These are phyloP conservation scores for Ondatra zibethicus DNA, from an alignment of 2,113 vertebrate species.

Conservation along the genomic window DNA sequence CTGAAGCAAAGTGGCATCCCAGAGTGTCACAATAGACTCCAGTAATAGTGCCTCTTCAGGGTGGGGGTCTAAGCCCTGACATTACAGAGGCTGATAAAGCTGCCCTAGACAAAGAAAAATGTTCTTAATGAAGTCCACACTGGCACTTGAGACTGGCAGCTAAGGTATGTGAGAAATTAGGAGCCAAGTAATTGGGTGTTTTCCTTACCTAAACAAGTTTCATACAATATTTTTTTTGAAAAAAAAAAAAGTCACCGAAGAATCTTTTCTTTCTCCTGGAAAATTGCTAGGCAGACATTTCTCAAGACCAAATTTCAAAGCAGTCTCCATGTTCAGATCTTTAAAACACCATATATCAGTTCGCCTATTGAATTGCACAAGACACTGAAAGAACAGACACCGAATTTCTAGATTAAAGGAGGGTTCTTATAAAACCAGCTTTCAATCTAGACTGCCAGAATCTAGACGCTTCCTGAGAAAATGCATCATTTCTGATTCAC, in stretches of 20 bases:
- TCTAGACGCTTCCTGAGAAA: not conserved
- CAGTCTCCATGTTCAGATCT: not conserved
- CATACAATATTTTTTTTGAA: conserved; percentile 42
- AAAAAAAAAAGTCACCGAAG: conserved; percentile 35
- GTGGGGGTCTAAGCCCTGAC: not conserved
- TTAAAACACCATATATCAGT: conserved; percentile 8
- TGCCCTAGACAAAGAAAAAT: not conserved
- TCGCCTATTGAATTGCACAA: not conserved
- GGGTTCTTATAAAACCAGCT: not conserved
- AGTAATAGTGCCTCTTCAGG: not conserved
- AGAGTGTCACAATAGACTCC: not conserved
- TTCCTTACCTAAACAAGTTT: conserved; percentile 47
- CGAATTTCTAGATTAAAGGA: not conserved
- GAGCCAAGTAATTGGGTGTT: conserved; percentile 47
- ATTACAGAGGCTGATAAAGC: conserved; percentile 42
- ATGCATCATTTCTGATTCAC: not conserved
- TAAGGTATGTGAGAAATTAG: conserved; percentile 47
- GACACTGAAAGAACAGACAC: not conserved
- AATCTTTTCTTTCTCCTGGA: not conserved
- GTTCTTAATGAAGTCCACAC: conserved; percentile 43
- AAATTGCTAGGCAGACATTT: conserved; percentile 59
- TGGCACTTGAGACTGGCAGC: conserved; percentile 30
- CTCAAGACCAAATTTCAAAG: conserved; percentile 62
- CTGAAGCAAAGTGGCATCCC: conserved; percentile 55
- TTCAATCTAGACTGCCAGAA: not conserved